Base-by-base conservation (phyloP, 1,140 invertebrate genomes). In the Drosophila leontia region DNA sequence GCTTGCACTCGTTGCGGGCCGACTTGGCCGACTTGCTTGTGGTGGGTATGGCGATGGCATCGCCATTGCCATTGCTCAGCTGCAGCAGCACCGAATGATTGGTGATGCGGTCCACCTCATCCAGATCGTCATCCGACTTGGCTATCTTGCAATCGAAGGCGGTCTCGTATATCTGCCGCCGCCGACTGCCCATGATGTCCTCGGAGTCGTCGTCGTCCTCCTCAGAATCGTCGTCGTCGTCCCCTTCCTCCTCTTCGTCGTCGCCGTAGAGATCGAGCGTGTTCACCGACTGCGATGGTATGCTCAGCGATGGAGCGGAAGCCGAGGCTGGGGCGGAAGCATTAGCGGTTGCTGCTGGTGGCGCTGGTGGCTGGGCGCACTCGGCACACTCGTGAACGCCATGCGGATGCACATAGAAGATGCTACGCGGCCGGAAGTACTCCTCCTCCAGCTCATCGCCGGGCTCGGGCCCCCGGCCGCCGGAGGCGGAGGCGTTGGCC, bases 61-160 rank as follows among this genome's bases (percentile, higher is more conserved):
- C 56, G 39, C 55, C 63, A 44, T 84, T 92, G 55, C 94, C 94
- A 59, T 93, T 93, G 81, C 91, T 92, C 78, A 94, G 62, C 93
- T 96, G 93, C 82, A 96, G 85, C 39, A 97, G 92, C 48, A 96
- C 95, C 3, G 96, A 96, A 91, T 97, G 96, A 91, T 97, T 97
- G 61, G 96, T 96, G 47, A 97, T 95, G 71, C 96, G 95, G 82
- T 97, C 96, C 26, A 96, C 94, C 78, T 97, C 96, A 83, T 97
- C 96, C 53, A 97, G 94, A 84, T 97, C 96, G 91, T 97, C 96
- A 81, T 97, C 96, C 11, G 96, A 97, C 47, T 96, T 95, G 82
- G 95, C 96, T 86, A 97, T 95, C 92, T 97, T 97, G 91, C 96
- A 97, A 92, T 97, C 97, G 93, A 98, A 98, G 44, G 97, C 97